phyloP scores from a whole-genome alignment of 2,888 invertebrate species.

The Meiosimyza platycephala region DNA sequence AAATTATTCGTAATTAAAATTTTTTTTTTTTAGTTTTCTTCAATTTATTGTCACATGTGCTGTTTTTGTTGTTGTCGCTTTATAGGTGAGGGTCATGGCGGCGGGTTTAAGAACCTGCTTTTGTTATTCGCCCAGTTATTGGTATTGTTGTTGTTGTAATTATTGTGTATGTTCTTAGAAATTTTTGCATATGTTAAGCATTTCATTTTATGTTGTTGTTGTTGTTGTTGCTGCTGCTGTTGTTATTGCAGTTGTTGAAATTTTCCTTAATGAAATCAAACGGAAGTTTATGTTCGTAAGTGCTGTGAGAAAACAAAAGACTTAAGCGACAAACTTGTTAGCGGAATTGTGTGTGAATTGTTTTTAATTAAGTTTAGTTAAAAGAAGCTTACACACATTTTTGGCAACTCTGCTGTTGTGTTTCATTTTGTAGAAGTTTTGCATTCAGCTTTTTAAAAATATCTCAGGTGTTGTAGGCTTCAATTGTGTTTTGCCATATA shows the following conservation, averaged over 20 bases:
- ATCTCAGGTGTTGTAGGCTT: no score
- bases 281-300: constrained; percentile 19
- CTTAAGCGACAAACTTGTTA: constrained; percentile 31
- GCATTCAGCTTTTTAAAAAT: no score
- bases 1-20: not conserved
- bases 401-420: no score
- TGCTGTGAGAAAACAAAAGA: constrained; percentile 28
- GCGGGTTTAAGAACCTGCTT: not conserved
- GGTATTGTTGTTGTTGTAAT: constrained; percentile 17
- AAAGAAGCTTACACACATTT: not conserved
- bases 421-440: no score
- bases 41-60: constrained; percentile 43
- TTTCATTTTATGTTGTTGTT: not conserved
- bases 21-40: constrained; percentile 43
- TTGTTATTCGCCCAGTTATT: no score
- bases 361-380: not conserved
- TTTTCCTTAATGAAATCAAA: not conserved
- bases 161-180: constrained; percentile 24
- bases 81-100: not conserved
- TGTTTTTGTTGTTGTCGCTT: constrained; percentile 47
- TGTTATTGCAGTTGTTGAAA: no score
- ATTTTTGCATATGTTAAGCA: constrained; percentile 11
- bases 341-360: constrained; percentile 15
- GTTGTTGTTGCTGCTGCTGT: no score
- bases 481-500: no score